A percentile compares a stretch with the other conserved stretches of the same genome.
phyloP scores from a whole-genome alignment of 1,140 invertebrate genomes.

The Adoxophyes honmai region DNA sequence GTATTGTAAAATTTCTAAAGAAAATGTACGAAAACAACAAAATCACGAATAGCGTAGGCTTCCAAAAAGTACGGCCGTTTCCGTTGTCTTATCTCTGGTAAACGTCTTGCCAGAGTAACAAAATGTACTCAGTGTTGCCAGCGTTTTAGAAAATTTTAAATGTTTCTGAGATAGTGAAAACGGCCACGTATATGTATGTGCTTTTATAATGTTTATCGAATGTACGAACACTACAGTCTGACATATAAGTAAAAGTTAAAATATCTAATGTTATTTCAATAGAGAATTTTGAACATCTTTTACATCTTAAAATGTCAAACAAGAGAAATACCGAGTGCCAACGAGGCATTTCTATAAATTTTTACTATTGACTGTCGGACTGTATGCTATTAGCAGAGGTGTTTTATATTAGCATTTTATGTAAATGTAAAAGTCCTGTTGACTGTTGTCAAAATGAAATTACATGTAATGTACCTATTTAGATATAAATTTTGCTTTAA shows the following conservation, averaged over 20 bases:
- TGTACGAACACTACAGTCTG: background rate
- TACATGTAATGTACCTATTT: background rate
- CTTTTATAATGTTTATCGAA: conserved; percentile 9
- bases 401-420: conserved; percentile 10
- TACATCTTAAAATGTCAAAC: no score
- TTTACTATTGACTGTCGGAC: no score
- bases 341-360: no score
- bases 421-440: conserved; percentile 7
- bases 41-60: conserved; percentile 3
- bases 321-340: no score
- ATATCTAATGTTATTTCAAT: no score
- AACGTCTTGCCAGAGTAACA: background rate
- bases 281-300: no score
- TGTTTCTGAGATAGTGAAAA: background rate
- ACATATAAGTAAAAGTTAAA: no score
- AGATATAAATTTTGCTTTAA: no score
- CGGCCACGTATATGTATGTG: conserved; percentile 6
- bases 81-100: conserved; percentile 4
- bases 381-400: background rate
- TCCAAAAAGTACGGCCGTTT: conserved; percentile 1
- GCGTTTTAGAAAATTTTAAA: background rate
- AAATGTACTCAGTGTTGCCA: conserved; percentile 5
- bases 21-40: background rate
- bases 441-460: conserved; percentile 1
- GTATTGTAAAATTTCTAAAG: background rate